phyloP scores from a whole-genome alignment of 2,113 vertebrate species.

The Piprites chloris region DNA sequence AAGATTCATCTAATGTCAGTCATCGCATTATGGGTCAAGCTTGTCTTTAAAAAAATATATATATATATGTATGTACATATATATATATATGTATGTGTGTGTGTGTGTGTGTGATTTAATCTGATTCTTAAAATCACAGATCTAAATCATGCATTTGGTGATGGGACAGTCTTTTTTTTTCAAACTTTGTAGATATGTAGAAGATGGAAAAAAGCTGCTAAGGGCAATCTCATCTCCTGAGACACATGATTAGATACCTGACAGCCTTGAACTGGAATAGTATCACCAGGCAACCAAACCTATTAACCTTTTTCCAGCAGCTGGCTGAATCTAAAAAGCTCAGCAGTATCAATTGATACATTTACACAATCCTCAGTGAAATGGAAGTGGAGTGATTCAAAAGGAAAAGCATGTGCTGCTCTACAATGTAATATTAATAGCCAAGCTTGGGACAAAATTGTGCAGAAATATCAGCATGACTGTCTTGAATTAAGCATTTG shows the following conservation, averaged over 20 bases:
- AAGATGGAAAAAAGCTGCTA: not conserved
- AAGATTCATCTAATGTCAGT: not conserved
- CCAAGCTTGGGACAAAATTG: not conserved
- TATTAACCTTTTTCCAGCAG: conserved; percentile 53
- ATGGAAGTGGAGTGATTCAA: not conserved
- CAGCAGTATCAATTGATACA: conserved; percentile 21
- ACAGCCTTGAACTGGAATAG: conserved; percentile 13
- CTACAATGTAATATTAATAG: conserved; percentile 1
- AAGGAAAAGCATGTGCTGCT: conserved; percentile 9
- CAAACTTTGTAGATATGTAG: not conserved
- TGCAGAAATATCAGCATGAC: not conserved
- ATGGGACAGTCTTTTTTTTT: not conserved
- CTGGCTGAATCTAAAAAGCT: conserved; percentile 35
- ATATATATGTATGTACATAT: not conserved
- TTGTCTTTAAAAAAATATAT: not conserved
- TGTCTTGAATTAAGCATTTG: not conserved
- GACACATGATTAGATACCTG: conserved; percentile 28
- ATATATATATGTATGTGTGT: no score
- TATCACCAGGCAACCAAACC: conserved; percentile 44
- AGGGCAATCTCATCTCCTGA: not conserved
- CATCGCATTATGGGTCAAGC: not conserved
- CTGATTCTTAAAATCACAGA: not conserved
- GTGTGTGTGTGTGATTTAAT: no score
- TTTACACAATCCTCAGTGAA: conserved; percentile 28
- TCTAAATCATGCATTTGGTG: not conserved